phyloP scores from a whole-genome alignment of 92 coral and sea anemone genomes.

The Zoanthus solanderi region DNA sequence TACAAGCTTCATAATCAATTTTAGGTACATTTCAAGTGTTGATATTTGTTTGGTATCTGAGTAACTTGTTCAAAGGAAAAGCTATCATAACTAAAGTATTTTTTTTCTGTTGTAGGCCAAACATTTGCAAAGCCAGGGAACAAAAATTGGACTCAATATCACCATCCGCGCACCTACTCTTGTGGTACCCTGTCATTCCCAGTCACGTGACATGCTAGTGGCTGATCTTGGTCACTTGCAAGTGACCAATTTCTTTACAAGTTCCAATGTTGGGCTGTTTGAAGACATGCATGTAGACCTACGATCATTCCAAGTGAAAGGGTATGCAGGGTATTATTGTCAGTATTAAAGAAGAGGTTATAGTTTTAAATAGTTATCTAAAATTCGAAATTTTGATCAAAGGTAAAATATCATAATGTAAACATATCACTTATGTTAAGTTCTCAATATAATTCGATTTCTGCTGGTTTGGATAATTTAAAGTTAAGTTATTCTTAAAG shows the following conservation, averaged over 20 bases:
- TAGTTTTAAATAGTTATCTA: no score
- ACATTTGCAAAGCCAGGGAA: conserved; percentile 84
- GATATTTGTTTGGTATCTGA: no score
- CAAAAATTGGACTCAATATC: conserved; percentile 84
- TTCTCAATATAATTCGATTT: no score
- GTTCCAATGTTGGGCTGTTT: conserved; percentile 67
- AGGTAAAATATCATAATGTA: no score
- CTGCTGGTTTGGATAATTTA: no score
- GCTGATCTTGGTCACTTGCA: conserved; percentile 90
- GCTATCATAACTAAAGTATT: not conserved
- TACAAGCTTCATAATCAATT: no score
- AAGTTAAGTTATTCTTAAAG: no score
- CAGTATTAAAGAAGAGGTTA: no score
- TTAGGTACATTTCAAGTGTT: not conserved
- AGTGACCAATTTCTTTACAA: conserved; percentile 67
- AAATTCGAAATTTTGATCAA: no score
- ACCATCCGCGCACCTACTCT: conserved; percentile 86
- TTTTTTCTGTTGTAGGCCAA: conserved; percentile 68
- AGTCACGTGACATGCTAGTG: conserved; percentile 84
- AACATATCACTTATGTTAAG: no score
- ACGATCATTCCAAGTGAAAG: conserved; percentile 79
- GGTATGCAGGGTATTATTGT: conserved; percentile 53
- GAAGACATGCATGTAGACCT: conserved; percentile 80
- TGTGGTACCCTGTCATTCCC: conserved; percentile 86
- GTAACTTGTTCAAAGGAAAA: not conserved